Evolutionary conservation across 2,113 vertebrate genomes (phyloP).

Genomic region (Mesitornis unicolor): DNA sequence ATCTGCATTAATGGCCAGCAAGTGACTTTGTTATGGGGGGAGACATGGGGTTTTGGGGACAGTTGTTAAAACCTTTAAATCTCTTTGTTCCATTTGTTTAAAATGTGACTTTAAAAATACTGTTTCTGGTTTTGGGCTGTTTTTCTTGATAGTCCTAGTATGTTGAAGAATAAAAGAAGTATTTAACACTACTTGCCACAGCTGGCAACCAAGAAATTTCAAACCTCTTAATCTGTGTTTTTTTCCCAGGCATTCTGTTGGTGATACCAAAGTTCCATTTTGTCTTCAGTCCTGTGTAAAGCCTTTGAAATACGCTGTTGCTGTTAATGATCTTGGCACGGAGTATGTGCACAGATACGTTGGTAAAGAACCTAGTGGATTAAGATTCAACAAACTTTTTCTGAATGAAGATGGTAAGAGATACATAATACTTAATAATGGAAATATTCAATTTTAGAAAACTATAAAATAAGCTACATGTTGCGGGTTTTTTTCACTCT

Average conservation of each 20-base stretch:
- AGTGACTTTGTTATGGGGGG: not conserved
- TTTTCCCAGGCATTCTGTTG: slow-evolving; percentile 86
- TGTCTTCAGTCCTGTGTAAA: slow-evolving; percentile 98
- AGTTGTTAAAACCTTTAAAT: not conserved
- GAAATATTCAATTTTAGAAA: not conserved
- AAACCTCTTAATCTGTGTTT: not conserved
- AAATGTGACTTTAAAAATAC: not conserved
- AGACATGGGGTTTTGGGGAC: not conserved
- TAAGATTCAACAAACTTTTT: slow-evolving; percentile 97
- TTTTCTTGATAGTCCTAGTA: not conserved
- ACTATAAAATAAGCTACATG: not conserved
- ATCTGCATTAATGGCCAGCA: not conserved
- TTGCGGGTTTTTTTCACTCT: not conserved
- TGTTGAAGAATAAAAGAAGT: not conserved
- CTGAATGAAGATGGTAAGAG: slow-evolving; percentile 95
- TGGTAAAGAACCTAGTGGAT: slow-evolving; percentile 95
- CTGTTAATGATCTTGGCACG: slow-evolving; percentile 94
- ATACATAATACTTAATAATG: not conserved
- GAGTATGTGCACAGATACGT: slow-evolving; percentile 97
- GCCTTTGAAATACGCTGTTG: slow-evolving; percentile 94
- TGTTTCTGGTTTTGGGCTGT: rapidly evolving
- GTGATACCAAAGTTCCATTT: slow-evolving; percentile 98
- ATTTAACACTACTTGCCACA: not conserved
- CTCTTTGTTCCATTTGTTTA: not conserved
- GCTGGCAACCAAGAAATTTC: not conserved